These are phyloP conservation scores for Paracanthobrama guichenoti DNA, from an alignment of 2,113 vertebrate genomes.

Conservation along the genomic window DNA sequence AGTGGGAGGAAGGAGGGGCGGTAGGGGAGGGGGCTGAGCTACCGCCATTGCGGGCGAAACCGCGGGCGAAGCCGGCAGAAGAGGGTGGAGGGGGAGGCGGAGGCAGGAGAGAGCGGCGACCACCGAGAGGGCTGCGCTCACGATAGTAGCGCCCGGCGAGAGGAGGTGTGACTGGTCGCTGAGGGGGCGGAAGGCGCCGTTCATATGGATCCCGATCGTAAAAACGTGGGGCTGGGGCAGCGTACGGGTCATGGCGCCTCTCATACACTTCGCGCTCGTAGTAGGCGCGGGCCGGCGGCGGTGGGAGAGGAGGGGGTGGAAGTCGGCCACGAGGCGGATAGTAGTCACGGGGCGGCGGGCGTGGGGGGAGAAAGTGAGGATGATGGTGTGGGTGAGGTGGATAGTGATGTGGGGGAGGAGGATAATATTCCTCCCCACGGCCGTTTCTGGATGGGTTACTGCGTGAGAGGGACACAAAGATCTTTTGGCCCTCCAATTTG, in stretches of 20 bases:
- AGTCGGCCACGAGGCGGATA: slow-evolving; percentile 58
- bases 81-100: slow-evolving; percentile 59
- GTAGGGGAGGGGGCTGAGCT: slow-evolving; percentile 53
- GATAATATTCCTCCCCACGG: slow-evolving; percentile 54
- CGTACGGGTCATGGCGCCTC: slow-evolving; percentile 67
- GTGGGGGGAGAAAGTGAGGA: slow-evolving; percentile 57
- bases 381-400: slow-evolving; percentile 58
- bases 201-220: slow-evolving; percentile 66
- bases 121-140: slow-evolving; percentile 70
- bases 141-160: slow-evolving; percentile 62
- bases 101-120: slow-evolving; percentile 62
- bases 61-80: slow-evolving; percentile 57
- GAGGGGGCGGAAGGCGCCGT: slow-evolving; percentile 57
- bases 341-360: slow-evolving; percentile 53
- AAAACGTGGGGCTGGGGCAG: slow-evolving; percentile 54
- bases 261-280: slow-evolving; percentile 68
- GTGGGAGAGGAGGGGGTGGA: slow-evolving; percentile 59
- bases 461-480: slow-evolving; percentile 72
- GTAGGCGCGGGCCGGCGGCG: slow-evolving; percentile 60
- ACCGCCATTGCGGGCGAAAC: slow-evolving; percentile 56
- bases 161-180: slow-evolving; percentile 57
- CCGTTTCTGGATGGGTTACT: slow-evolving; percentile 67
- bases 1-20: slow-evolving; percentile 49
- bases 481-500: slow-evolving; percentile 71
- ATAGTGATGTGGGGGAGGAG: slow-evolving; percentile 55